Conservation (phyloP, 2,113 vertebrate species). For the Tachycineta bicolor region DNA sequence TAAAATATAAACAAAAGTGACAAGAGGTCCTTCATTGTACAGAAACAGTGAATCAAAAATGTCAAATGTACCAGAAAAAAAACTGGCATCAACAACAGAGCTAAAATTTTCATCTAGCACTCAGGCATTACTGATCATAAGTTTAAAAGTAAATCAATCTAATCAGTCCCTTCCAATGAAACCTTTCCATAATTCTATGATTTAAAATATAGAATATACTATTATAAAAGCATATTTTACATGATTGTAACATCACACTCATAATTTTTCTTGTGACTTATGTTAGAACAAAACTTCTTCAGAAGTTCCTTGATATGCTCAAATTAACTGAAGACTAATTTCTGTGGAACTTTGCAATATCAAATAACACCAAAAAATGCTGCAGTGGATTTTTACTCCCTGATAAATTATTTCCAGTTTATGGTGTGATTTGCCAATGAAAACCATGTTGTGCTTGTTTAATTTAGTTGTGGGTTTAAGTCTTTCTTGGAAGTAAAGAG, state of each 20-base stretch:
- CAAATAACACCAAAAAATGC: background rate
- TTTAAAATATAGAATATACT: background rate
- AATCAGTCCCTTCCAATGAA: background rate
- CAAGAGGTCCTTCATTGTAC: background rate
- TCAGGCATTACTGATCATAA: background rate
- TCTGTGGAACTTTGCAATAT: background rate
- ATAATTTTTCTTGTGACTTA: background rate
- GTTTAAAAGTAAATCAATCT: background rate
- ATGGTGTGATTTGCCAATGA: background rate
- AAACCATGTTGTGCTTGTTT: background rate
- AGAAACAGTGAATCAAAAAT: background rate
- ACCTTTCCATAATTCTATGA: background rate
- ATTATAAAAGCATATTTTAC: background rate
- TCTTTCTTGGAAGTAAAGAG: background rate
- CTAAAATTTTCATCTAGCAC: background rate
- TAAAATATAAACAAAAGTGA: background rate
- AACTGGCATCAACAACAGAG: background rate
- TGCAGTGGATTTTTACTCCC: background rate
- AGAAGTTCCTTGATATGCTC: background rate
- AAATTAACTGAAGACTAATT: background rate
- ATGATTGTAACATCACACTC: fast-evolving
- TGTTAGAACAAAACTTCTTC: background rate
- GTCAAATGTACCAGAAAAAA: background rate
- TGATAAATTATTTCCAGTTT: background rate
- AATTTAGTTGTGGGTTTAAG: background rate